Evolutionary conservation across 2,888 invertebrate genomes (phyloP), one percentile per base, ranked within the genome.

Genomic region (Himalopsyche japonica): DNA sequence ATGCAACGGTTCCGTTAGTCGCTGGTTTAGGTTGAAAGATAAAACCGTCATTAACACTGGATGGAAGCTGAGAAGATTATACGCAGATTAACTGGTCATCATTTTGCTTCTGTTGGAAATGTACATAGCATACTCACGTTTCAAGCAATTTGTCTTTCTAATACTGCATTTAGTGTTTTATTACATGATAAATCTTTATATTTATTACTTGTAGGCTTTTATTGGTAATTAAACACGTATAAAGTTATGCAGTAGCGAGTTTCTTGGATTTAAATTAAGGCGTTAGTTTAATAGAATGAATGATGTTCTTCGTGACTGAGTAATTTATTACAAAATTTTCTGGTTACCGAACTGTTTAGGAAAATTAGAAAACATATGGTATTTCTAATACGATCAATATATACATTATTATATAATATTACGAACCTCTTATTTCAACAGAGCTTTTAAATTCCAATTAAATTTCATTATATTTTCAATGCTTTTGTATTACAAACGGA

Each of bases 21-120:
- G 77, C 15, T 49, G 27, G 47, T 27, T 82, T 82, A 76, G 48
- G 70, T 82, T 70, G 37, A n/a, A 20, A 77, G 77, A 77, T 82
- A 82, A 82, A 47, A 77, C 77, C 49, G 77, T 77, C 77, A 77
- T 77, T 77, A 77, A 32, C 70, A 70, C 70, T 70, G n/a, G 64
- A 64, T 64, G 64, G 10, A 70, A 15, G 70, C 27, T 70, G 3
- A 10, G 30, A 70, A 70, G 70, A 70, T 70, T 70, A 70, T 70
- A 70, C 30, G 70, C 30, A 70, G 70, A 70, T 70, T 70, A 70
- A 30, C 30, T 70, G 70, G 70, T 70, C 70, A 70, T 24, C 70
- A 70, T 70, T 70, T 27, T 8, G 70, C 70, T 70, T 70, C 70
- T 30, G 70, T 27, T 30, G 70, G 70, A 70, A 15, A 70, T 43